Evolutionary conservation across 2,113 vertebrate species (phyloP).

Genomic region (Ictalurus furcatus): DNA sequence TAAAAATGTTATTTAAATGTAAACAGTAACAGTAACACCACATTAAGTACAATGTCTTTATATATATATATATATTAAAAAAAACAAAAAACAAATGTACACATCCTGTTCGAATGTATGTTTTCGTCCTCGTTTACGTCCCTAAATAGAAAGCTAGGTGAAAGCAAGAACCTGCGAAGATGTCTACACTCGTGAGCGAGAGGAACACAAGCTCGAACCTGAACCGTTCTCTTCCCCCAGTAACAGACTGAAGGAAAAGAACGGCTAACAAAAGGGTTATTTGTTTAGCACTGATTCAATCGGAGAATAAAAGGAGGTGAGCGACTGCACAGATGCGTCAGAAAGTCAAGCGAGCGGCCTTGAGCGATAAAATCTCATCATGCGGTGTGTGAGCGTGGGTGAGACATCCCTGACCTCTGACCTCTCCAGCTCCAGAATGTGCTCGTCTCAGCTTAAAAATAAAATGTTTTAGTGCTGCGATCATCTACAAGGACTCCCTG

Average conservation of each 20-base stretch:
- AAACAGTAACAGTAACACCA: too few species aligned
- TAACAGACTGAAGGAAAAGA: not conserved
- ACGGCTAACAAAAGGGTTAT: not conserved
- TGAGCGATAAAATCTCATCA: slow-evolving; percentile 25
- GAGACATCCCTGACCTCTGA: slow-evolving; percentile 1
- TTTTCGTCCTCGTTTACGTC: not conserved
- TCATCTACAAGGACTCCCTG: not conserved
- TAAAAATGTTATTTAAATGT: too few species aligned
- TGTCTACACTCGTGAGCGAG: not conserved
- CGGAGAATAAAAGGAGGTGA: not conserved
- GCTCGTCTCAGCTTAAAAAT: slow-evolving; percentile 22
- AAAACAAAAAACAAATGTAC: too few species aligned
- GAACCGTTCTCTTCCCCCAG: not conserved
- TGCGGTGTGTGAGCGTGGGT: not conserved
- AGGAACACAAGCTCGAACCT: too few species aligned
- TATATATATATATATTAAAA: too few species aligned
- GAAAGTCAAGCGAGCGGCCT: slow-evolving; percentile 1
- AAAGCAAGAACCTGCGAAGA: not conserved
- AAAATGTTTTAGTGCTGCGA: not conserved
- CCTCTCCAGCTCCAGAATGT: not conserved
- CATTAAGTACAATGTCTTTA: too few species aligned
- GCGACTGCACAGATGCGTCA: not conserved
- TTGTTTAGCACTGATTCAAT: not conserved
- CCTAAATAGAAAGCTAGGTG: too few species aligned
- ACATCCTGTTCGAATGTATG: too few species aligned